These are phyloP conservation scores for Yponomeuta plumbellus DNA, from an alignment of 2,888 invertebrate genomes.

Conservation along the genomic window DNA sequence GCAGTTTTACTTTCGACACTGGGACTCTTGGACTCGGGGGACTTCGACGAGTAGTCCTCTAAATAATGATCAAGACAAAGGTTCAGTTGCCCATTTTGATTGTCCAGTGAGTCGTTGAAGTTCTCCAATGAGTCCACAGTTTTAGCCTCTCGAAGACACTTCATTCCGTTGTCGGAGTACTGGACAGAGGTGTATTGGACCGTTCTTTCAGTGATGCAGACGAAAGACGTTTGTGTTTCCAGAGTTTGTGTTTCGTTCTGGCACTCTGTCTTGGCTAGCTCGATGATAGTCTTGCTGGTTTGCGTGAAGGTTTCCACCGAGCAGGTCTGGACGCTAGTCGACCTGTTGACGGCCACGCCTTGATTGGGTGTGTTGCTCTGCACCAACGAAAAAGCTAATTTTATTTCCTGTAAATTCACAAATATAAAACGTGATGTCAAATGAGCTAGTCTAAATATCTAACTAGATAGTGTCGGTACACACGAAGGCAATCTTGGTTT, in stretches of 20 bases:
- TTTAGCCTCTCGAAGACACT: neutral
- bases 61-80: slow-evolving; percentile 25
- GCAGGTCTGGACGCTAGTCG: slow-evolving; percentile 37
- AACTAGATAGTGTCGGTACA: too few species aligned
- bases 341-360: neutral
- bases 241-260: slow-evolving; percentile 32
- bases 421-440: too few species aligned
- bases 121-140: neutral
- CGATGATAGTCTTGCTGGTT: slow-evolving; percentile 76
- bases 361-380: neutral
- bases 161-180: neutral
- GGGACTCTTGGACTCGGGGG: slow-evolving; percentile 19
- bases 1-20: slow-evolving; percentile 34
- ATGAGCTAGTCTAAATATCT: too few species aligned
- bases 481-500: too few species aligned
- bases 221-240: slow-evolving; percentile 61
- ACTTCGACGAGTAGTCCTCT: slow-evolving; percentile 47
- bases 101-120: neutral
- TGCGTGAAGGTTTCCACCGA: slow-evolving; percentile 67
- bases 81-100: neutral
- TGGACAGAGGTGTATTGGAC: neutral
- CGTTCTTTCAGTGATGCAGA: slow-evolving; percentile 47
- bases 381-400: neutral
- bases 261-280: slow-evolving; percentile 58
- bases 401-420: neutral